Percentiles rank a stretch among this genome's conserved stretches.
phyloP scores from a whole-genome alignment of 2,797 vertebrate genomes.

The Phoeniculus purpureus region DNA sequence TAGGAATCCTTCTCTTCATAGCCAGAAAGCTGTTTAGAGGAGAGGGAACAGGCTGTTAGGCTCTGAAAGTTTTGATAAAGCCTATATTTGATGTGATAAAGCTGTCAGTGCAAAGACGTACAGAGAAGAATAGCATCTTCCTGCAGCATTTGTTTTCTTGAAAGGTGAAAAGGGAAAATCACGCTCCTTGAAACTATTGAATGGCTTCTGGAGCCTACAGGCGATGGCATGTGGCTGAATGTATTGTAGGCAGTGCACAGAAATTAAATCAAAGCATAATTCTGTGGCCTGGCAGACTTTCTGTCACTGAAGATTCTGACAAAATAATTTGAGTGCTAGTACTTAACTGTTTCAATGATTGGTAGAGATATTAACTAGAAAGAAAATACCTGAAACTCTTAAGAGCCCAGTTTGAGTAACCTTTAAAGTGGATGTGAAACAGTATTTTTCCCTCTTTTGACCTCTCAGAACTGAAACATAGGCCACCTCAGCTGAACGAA shows the following conservation, averaged over 20 bases:
- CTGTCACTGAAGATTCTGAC: background rate
- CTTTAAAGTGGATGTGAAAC: background rate
- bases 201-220: background rate
- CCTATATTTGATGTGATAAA: background rate
- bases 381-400: background rate
- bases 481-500: rapidly evolving
- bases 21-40: background rate
- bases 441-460: background rate
- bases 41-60: background rate
- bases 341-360: background rate
- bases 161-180: background rate
- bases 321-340: background rate
- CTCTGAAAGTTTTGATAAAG: rapidly evolving
- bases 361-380: background rate
- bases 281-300: background rate
- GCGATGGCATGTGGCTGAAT: background rate
- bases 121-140: background rate
- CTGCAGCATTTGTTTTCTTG: rapidly evolving
- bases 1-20: background rate
- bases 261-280: background rate
- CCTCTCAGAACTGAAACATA: background rate
- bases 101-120: background rate
- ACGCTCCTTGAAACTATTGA: background rate
- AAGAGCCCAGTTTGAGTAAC: background rate
- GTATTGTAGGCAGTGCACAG: background rate